A percentile compares a stretch with the other conserved stretches of the same genome.
Evolutionary conservation across 2,797 vertebrate genomes (phyloP).

Genomic region (Loris lydekkerianus): DNA sequence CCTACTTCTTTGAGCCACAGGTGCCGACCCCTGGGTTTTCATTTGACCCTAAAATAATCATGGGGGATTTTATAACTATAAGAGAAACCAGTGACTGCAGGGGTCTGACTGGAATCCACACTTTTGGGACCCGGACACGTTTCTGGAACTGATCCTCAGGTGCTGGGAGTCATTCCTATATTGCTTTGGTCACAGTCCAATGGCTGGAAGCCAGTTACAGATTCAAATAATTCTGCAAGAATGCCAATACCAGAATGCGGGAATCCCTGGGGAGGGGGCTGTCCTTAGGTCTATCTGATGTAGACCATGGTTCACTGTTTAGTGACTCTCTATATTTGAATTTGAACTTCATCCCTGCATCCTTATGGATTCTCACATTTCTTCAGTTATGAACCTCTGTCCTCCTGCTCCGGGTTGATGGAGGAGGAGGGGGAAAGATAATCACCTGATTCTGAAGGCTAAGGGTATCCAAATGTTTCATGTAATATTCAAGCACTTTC

Average conservation of each 20-base stretch:
- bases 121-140: background rate
- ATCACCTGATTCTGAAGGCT: background rate
- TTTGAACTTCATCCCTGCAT: background rate
- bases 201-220: background rate
- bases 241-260: background rate
- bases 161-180: background rate
- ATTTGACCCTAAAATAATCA: background rate
- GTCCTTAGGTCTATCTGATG: background rate
- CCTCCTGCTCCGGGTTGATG: background rate
- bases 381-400: background rate
- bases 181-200: background rate
- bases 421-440: background rate
- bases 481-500: background rate
- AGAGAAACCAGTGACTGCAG: background rate
- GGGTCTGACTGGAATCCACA: background rate
- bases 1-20: too few species aligned
- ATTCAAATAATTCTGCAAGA: background rate
- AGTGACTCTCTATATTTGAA: background rate
- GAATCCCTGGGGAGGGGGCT: fast-evolving
- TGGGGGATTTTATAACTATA: background rate
- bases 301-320: background rate
- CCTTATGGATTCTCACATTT: background rate
- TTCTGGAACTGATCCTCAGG: background rate
- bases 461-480: background rate
- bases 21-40: background rate